Evolutionary conservation across 2,797 vertebrate genomes (phyloP).

Genomic region (Uromys caudimaculatus): DNA sequence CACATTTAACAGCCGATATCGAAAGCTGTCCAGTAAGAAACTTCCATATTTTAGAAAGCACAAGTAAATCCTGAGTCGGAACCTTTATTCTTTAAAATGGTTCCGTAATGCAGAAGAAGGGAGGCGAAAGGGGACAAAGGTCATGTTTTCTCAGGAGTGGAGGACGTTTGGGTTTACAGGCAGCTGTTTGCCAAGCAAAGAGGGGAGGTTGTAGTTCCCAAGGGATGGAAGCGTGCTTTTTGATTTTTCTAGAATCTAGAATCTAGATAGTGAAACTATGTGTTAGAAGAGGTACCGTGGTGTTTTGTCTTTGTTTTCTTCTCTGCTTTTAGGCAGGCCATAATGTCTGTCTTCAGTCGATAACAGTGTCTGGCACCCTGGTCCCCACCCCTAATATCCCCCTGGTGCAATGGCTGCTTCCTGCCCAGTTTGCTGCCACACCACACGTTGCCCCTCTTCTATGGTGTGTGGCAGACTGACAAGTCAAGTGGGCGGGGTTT

Average conservation of each 20-base stretch:
- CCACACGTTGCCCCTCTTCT: accelerated
- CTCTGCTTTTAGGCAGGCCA: background rate
- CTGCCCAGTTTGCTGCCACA: background rate
- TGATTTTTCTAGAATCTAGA: background rate
- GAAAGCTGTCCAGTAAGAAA: slow-evolving; percentile 10
- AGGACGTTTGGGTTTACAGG: background rate
- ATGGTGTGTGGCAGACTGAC: accelerated
- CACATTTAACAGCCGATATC: slow-evolving; percentile 41
- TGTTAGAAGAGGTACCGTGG: background rate
- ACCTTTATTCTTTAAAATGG: slow-evolving; percentile 36
- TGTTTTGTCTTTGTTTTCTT: background rate
- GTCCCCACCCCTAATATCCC: accelerated
- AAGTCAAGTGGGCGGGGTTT: background rate
- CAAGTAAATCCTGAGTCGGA: background rate
- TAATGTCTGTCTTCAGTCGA: background rate
- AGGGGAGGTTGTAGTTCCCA: background rate
- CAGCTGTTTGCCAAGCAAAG: slow-evolving; percentile 7
- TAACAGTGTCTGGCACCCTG: background rate
- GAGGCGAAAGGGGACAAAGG: background rate
- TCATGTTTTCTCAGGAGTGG: background rate
- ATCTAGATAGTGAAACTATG: background rate
- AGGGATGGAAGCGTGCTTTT: background rate
- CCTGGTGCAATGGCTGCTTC: accelerated
- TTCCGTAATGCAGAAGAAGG: background rate
- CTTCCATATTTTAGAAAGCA: slow-evolving; percentile 16